A percentile compares a stretch with the other conserved stretches of the same genome.
These are phyloP conservation scores for Etia nguti DNA, from an alignment of 2,113 vertebrate genomes.

Conservation along the genomic window DNA sequence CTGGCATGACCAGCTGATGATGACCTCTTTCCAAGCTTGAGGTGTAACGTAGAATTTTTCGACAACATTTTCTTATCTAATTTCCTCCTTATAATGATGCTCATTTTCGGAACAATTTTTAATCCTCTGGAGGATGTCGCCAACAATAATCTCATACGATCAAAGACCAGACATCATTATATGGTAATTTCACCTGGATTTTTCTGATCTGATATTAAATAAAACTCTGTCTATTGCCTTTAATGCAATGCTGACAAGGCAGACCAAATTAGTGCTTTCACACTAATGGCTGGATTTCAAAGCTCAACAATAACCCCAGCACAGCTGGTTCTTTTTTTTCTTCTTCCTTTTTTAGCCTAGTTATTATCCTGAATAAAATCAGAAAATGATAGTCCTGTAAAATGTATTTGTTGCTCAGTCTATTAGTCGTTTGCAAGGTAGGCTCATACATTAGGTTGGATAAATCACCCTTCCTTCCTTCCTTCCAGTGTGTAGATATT, in stretches of 20 bases:
- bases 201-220: not conserved
- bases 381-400: not conserved
- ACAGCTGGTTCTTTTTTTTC: not conserved
- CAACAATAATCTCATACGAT: not conserved
- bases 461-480: not conserved
- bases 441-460: not conserved
- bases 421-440: not conserved
- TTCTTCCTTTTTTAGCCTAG: not conserved
- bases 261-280: not conserved
- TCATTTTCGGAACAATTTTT: not conserved
- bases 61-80: not conserved
- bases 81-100: not conserved
- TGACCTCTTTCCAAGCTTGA: not conserved
- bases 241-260: not conserved
- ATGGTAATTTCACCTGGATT: not conserved
- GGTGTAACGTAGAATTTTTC: not conserved
- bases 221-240: not conserved
- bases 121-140: not conserved
- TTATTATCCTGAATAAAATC: not conserved
- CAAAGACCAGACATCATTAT: not conserved
- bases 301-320: not conserved
- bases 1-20: not conserved
- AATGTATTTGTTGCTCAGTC: not conserved
- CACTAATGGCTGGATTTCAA: not conserved
- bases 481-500: not conserved